Base-by-base conservation (phyloP, 37 sponge, comb jelly and placozoan genomes). In the Chondrosia reniformis region DNA sequence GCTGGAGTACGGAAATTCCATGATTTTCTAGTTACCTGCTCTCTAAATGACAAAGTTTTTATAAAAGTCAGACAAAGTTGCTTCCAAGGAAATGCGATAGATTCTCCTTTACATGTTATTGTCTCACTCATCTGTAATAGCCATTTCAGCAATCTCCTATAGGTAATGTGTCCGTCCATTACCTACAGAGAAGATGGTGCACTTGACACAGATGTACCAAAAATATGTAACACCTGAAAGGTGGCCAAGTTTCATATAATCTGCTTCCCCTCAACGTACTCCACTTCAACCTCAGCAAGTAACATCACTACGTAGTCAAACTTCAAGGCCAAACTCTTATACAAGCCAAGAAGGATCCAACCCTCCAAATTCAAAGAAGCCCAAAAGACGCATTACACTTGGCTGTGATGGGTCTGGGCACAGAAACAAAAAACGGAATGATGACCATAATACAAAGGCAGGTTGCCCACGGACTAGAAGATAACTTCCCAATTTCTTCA, bases 151-250 rank as follows among this genome's bases (percentile, higher is more conserved):
- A 9, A 31, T 36, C 19, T 33, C 33, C 33, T 64, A 64, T 28
- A 27, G 31, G 28, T 36, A 64, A 27, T 21, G 19, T 27, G 2
- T 21, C 33, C 13, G 27, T 25, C 27, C 13, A 12, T 25, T 62
- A 9, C 63, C 63, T 25, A 9, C 25, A 24, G 63, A 62, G 9
- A 62, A 62, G 63, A 62, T 62, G 21, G 17, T 28, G 8, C 63
- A 62, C 27, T n/a, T 62, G 63, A 62, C 63, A 62, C 63, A 62
- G 27, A 62, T 62, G 63, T 62, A 62, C 63, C n/a, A 22, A 31
- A 64, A 64, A 64, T 64, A 34, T 1, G 34, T 64, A 64, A 32
- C 66, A 33, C 66, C 66, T 33, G 66, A 64, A 19, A 4, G 4
- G 4, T 64, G 66, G 66, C 66, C 66, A 10, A 19, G 21, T 27